phyloP scores from a whole-genome alignment of 2,113 vertebrate species.

The Apaloderma vittatum region DNA sequence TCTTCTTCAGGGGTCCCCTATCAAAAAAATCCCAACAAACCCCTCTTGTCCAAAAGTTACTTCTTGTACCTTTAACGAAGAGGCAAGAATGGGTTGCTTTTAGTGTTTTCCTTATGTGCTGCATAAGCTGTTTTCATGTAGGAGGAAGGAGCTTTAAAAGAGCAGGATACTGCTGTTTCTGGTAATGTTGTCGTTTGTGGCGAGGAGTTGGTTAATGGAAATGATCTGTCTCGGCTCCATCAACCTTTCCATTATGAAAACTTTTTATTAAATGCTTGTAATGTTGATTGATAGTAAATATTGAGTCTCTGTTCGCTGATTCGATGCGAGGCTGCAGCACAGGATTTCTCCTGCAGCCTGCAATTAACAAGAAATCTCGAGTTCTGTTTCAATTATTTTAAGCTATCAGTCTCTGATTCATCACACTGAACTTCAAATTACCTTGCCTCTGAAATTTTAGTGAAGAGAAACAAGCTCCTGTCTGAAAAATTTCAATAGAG shows the following conservation, averaged over 20 bases:
- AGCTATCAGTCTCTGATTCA: not conserved
- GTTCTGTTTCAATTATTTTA: slow-evolving; percentile 23
- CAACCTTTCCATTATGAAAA: slow-evolving; percentile 43
- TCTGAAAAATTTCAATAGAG: not conserved
- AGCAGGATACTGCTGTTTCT: not conserved
- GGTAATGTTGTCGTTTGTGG: not conserved
- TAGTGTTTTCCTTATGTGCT: not conserved
- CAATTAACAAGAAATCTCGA: not conserved
- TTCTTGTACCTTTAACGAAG: not conserved
- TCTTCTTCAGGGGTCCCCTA: not conserved
- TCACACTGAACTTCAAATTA: not conserved
- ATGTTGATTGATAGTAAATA: slow-evolving; percentile 65
- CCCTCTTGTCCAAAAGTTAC: not conserved
- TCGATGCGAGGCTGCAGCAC: not conserved
- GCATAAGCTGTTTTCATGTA: not conserved
- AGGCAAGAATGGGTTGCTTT: not conserved
- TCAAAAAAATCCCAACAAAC: not conserved
- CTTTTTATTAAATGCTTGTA: slow-evolving; percentile 64
- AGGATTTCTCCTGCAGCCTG: slow-evolving; percentile 4
- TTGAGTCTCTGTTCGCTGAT: not conserved
- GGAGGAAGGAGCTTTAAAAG: not conserved
- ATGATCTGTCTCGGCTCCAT: not conserved
- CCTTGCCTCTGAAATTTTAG: not conserved
- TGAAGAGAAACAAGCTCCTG: not conserved
- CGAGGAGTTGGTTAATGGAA: slow-evolving; percentile 42